A percentile compares a stretch with the other conserved stretches of the same genome.
phyloP scores from a whole-genome alignment of 2,888 invertebrate species.

The Hypomecis punctinalis region DNA sequence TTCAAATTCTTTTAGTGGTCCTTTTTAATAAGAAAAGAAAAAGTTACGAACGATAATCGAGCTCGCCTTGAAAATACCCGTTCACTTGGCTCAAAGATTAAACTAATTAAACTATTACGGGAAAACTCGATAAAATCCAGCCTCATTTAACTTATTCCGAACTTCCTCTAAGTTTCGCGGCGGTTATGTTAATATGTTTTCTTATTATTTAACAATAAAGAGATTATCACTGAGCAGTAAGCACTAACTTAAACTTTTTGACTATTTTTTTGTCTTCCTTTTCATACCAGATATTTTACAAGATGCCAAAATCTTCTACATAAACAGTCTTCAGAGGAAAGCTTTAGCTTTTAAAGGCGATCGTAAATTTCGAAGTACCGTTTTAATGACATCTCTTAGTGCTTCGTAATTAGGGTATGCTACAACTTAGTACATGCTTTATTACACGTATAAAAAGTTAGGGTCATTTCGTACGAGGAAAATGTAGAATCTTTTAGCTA shows the following conservation, averaged over 20 bases:
- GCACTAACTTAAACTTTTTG: background rate
- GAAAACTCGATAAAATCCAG: conserved; percentile 26
- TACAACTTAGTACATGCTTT: conserved; percentile 13
- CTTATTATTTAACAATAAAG: conserved; percentile 14
- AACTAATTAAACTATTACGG: conserved; percentile 36
- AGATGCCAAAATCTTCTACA: conserved; percentile 46
- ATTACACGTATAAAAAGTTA: conserved; percentile 4
- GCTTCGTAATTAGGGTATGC: conserved; percentile 62
- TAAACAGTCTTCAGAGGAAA: conserved; percentile 49
- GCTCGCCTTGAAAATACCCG: conserved; percentile 27
- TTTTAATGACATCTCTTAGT: conserved; percentile 64
- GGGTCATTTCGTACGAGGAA: conserved; percentile 4
- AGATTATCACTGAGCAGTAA: background rate
- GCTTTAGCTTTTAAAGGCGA: conserved; percentile 57
- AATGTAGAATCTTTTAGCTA: background rate
- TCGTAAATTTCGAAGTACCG: conserved; percentile 67
- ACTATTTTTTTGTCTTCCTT: background rate
- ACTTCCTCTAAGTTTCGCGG: conserved; percentile 27
- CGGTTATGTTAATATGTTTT: conserved; percentile 27
- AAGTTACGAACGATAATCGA: conserved; percentile 27
- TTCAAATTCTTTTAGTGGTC: background rate
- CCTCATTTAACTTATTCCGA: conserved; percentile 34
- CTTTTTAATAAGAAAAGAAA: conserved; percentile 13
- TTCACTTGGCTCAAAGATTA: conserved; percentile 30
- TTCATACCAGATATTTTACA: conserved; percentile 34